Percentiles rank a stretch among this genome's conserved stretches.
These are phyloP conservation scores for Trimorus sp. DNA, from an alignment of 2,888 invertebrate species.

Conservation along the genomic window DNA sequence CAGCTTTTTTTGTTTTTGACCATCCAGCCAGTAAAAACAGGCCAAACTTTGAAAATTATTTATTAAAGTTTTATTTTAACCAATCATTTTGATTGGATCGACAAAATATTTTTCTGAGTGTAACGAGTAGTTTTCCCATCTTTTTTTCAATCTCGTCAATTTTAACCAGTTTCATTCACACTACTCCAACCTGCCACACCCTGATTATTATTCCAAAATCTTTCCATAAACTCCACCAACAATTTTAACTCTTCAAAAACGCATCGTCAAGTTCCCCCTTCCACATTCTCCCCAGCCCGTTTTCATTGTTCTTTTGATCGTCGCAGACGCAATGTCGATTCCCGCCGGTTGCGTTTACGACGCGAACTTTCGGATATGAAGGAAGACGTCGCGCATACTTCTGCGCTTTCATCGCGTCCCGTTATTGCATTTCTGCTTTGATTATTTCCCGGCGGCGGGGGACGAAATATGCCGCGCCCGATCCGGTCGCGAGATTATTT, in stretches of 20 bases:
- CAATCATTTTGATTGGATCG: no score
- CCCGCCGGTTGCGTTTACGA: conserved; percentile 21
- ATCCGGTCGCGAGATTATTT: neutral
- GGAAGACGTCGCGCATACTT: conserved; percentile 27
- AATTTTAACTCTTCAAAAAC: neutral
- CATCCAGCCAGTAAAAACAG: no score
- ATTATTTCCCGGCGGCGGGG: conserved; percentile 6
- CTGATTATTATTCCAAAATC: no score
- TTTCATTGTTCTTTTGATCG: conserved; percentile 48
- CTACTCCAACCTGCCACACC: no score
- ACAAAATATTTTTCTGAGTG: no score
- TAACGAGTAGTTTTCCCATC: no score
- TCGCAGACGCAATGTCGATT: conserved; percentile 6
- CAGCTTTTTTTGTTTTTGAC: no score
- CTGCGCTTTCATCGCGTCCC: conserved; percentile 25
- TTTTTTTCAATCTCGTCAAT: no score
- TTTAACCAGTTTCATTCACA: no score
- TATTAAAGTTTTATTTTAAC: no score
- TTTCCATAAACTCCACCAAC: no score
- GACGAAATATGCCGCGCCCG: neutral
- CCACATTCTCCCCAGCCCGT: neutral
- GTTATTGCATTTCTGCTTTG: conserved; percentile 35
- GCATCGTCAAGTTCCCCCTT: conserved; percentile 8
- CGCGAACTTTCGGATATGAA: conserved; percentile 31
- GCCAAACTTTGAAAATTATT: no score